phyloP scores from a whole-genome alignment of 2,113 vertebrate species.

The Otis tarda region DNA sequence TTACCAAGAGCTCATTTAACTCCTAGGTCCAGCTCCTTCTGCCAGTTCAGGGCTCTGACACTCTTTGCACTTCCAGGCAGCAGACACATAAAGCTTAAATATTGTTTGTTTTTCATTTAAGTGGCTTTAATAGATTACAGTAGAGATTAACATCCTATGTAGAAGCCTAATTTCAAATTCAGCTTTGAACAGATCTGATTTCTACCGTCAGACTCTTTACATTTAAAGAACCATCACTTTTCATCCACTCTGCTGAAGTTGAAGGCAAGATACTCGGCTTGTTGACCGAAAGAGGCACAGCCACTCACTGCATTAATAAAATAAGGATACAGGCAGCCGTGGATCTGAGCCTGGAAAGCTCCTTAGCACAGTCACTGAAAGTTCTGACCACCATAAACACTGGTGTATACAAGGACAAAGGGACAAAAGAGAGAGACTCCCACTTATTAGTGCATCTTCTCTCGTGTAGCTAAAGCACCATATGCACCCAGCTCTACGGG shows the following conservation, averaged over 20 bases:
- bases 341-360: neutral
- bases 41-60: neutral
- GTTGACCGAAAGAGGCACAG: neutral
- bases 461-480: neutral
- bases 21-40: neutral
- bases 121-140: neutral
- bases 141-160: neutral
- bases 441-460: neutral
- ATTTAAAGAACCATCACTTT: neutral
- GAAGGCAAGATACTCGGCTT: neutral
- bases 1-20: neutral
- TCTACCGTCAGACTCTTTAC: neutral
- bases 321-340: neutral
- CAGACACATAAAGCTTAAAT: neutral
- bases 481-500: neutral
- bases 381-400: slow-evolving; percentile 1
- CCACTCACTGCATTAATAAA: neutral
- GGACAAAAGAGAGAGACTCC: neutral
- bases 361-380: neutral
- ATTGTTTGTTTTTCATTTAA: neutral
- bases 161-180: neutral
- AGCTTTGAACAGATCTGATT: neutral
- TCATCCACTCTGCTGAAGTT: neutral
- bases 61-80: neutral
- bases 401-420: slow-evolving; percentile 19